Percentiles rank a stretch among this genome's conserved stretches.
Conservation (phyloP, 64 coral and sea anemone genomes). For the Hydrozoanthus tunicans region DNA sequence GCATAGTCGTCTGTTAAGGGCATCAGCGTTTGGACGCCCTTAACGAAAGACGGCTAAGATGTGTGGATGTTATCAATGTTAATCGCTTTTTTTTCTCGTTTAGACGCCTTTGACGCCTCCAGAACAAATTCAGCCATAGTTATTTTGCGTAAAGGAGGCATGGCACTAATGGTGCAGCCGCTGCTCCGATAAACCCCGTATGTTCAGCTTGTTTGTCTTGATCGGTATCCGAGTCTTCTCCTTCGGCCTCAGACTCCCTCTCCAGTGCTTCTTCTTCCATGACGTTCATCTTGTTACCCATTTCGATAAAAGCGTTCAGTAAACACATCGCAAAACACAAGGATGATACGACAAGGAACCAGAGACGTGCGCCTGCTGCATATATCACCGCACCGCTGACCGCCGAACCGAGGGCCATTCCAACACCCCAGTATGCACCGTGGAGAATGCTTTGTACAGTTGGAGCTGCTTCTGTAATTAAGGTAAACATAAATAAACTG, state of each 20-base stretch:
- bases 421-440: constrained; percentile 87
- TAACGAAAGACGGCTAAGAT: no score
- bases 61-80: no score
- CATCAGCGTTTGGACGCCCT: no score
- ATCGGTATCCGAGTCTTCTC: constrained; percentile 5
- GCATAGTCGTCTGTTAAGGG: no score
- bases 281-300: constrained; percentile 65
- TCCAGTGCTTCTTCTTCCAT: constrained; percentile 59
- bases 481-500: neutral
- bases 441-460: constrained; percentile 92
- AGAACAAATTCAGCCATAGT: neutral
- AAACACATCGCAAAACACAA: constrained; percentile 61
- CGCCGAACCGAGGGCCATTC: constrained; percentile 77
- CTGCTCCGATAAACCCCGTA: constrained; percentile 74
- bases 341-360: constrained; percentile 61
- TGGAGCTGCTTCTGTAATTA: constrained; percentile 53
- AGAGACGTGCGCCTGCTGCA: constrained; percentile 38
- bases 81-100: no score
- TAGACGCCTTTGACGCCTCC: no score
- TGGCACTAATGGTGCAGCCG: constrained; percentile 88
- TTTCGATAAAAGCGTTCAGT: constrained; percentile 58
- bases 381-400: constrained; percentile 82
- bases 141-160: constrained; percentile 86
- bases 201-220: constrained; percentile 25
- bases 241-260: constrained; percentile 1